Conservation (phyloP, 2,888 invertebrate genomes). For the Cheilosia variabilis region DNA sequence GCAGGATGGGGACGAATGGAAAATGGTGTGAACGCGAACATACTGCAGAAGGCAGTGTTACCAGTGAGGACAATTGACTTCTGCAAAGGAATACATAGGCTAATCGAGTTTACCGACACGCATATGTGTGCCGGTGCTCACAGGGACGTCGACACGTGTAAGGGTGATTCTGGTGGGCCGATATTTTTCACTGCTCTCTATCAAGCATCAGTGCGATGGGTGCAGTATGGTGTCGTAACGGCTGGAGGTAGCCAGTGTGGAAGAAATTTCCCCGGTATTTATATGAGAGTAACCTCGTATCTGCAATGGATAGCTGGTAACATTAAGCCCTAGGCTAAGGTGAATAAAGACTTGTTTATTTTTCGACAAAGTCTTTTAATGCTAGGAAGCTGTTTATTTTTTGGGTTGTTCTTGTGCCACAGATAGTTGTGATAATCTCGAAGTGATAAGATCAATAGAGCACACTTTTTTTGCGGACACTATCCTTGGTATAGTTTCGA, state of each 20-base stretch:
- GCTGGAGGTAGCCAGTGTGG: slow-evolving; percentile 86
- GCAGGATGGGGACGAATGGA: slow-evolving; percentile 81
- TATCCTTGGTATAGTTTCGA: too few species aligned
- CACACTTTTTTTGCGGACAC: too few species aligned
- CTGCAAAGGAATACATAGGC: slow-evolving; percentile 80
- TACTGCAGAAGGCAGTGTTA: slow-evolving; percentile 78
- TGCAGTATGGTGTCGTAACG: slow-evolving; percentile 86
- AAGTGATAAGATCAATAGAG: too few species aligned
- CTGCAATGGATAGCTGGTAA: slow-evolving; percentile 85
- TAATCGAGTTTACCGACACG: slow-evolving; percentile 77
- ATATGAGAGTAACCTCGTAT: slow-evolving; percentile 84
- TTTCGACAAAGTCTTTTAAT: not conserved
- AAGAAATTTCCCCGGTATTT: slow-evolving; percentile 84
- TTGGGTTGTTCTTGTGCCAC: too few species aligned
- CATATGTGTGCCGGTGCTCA: slow-evolving; percentile 86
- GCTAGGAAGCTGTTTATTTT: too few species aligned
- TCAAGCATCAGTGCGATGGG: slow-evolving; percentile 72
- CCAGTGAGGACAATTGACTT: slow-evolving; percentile 66
- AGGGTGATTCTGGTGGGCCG: slow-evolving; percentile 78
- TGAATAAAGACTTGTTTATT: not conserved
- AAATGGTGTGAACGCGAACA: slow-evolving; percentile 68
- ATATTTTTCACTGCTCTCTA: slow-evolving; percentile 77
- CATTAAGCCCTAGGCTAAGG: slow-evolving; percentile 64
- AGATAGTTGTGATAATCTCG: too few species aligned
- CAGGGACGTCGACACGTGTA: slow-evolving; percentile 54